Conservation (phyloP, 2,888 invertebrate genomes). For the Heteropelma amictum region DNA sequence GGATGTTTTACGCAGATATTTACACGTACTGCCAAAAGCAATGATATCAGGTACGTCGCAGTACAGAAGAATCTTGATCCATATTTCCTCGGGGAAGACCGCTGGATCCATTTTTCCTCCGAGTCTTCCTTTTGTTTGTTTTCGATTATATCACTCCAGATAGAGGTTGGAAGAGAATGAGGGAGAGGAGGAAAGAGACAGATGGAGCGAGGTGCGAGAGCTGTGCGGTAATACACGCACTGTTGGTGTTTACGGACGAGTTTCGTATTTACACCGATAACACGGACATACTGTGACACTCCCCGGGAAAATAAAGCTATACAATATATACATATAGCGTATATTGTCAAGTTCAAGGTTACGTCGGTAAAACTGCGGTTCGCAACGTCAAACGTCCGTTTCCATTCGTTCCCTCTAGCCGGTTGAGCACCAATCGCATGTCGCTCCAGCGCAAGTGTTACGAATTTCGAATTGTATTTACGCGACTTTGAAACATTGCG, state of each 20-base stretch:
- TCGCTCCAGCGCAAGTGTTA: no score
- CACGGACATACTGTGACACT: slow-evolving; percentile 68
- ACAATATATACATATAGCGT: no score
- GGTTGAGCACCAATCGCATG: no score
- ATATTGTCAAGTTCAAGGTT: slow-evolving; percentile 76
- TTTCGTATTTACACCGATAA: slow-evolving; percentile 24
- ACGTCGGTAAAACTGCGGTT: slow-evolving; percentile 56
- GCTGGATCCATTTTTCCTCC: slow-evolving; percentile 73
- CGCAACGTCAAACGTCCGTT: no score
- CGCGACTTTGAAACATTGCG: no score
- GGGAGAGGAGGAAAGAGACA: background rate
- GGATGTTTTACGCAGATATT: slow-evolving; percentile 75
- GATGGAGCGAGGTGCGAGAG: background rate
- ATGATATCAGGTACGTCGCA: slow-evolving; percentile 77
- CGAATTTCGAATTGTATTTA: no score
- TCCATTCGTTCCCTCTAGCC: no score
- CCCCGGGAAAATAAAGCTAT: slow-evolving; percentile 74
- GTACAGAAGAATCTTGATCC: slow-evolving; percentile 76
- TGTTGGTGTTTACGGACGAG: background rate
- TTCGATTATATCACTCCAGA: slow-evolving; percentile 27
- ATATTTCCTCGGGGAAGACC: slow-evolving; percentile 77
- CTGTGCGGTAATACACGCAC: slow-evolving; percentile 8
- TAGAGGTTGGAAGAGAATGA: slow-evolving; percentile 27
- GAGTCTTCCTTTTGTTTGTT: slow-evolving; percentile 5
- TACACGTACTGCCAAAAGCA: slow-evolving; percentile 76